Evolutionary conservation across 2,113 vertebrate genomes (phyloP).

Genomic region (Pachyramphus minor): DNA sequence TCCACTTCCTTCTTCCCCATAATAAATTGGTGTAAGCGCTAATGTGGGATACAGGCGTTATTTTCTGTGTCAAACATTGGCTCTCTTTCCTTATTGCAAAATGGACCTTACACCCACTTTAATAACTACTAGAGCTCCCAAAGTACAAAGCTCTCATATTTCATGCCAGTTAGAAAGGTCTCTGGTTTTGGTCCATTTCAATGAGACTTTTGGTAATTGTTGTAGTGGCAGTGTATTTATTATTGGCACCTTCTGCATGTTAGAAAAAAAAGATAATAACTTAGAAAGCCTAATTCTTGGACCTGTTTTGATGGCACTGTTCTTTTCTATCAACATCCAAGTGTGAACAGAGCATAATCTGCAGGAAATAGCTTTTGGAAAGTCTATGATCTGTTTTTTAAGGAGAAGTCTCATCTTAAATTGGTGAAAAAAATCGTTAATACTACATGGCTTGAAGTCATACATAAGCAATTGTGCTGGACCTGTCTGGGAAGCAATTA

Average conservation of each 20-base stretch:
- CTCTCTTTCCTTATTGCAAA: neutral
- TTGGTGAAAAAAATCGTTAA: neutral
- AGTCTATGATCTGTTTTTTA: neutral
- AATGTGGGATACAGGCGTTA: too few species aligned
- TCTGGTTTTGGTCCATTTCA: neutral
- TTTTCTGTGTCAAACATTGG: neutral
- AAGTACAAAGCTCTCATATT: neutral
- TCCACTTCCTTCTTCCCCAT: neutral
- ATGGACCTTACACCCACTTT: neutral
- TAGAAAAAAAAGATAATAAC: neutral
- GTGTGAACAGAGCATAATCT: neutral
- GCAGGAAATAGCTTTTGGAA: neutral
- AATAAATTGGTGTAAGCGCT: neutral
- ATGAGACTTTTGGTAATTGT: neutral
- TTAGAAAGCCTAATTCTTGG: neutral
- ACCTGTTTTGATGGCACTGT: neutral
- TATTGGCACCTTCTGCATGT: neutral
- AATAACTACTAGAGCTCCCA: fast-evolving
- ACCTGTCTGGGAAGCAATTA: neutral
- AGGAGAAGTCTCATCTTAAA: neutral
- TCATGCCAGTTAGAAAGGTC: neutral
- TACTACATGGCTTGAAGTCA: neutral
- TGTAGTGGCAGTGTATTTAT: neutral
- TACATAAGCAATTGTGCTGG: neutral
- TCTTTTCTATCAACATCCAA: neutral